Evolutionary conservation across 2,888 invertebrate species (phyloP).

Genomic region (Quadroppia sp.): DNA sequence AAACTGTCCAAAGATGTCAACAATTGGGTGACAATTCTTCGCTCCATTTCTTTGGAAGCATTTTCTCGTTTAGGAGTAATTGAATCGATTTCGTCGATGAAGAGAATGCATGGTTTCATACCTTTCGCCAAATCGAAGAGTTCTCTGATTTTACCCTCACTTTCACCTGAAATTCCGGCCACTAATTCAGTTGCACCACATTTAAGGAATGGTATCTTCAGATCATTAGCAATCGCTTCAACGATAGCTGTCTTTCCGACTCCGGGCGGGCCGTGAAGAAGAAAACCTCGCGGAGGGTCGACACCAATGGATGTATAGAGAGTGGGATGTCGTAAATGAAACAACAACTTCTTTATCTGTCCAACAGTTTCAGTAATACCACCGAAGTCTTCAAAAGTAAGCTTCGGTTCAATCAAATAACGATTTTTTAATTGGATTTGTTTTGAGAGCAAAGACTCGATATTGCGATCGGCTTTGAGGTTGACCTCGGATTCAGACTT

Average conservation of each 20-base stretch:
- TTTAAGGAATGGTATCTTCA: conserved; percentile 76
- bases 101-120: conserved; percentile 75
- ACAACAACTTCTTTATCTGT: conserved; percentile 68
- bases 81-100: conserved; percentile 96
- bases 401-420: conserved; percentile 49
- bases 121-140: conserved; percentile 77
- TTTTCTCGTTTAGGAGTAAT: conserved; percentile 83
- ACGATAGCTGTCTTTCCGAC: conserved; percentile 67
- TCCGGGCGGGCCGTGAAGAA: conserved; percentile 93
- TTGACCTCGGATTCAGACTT: not conserved
- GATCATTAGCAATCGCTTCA: conserved; percentile 63
- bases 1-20: conserved; percentile 79
- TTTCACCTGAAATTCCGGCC: conserved; percentile 91
- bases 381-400: conserved; percentile 70
- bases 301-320: conserved; percentile 78
- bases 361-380: conserved; percentile 65
- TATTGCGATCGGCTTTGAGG: conserved; percentile 20
- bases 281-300: conserved; percentile 79
- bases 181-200: conserved; percentile 88
- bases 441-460: conserved; percentile 36
- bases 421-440: conserved; percentile 41
- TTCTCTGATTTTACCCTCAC: conserved; percentile 73
- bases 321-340: conserved; percentile 84
- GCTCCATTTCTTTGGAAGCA: conserved; percentile 92
- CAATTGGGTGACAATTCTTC: conserved; percentile 87